Percentiles rank a stretch among this genome's conserved stretches.
Evolutionary conservation across 2,888 invertebrate genomes (phyloP).

Genomic region (Noctua pronuba): DNA sequence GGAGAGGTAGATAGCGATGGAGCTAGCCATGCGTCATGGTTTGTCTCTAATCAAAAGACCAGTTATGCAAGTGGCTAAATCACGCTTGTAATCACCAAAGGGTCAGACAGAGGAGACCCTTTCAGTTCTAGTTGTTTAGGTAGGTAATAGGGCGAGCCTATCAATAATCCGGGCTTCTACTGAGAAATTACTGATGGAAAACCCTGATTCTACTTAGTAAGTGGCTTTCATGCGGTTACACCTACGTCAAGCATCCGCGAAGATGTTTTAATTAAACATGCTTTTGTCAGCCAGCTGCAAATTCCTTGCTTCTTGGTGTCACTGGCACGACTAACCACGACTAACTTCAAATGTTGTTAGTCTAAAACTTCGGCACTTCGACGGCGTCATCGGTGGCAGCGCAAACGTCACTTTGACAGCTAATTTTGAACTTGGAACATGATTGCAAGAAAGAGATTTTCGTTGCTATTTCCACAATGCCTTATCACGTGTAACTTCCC

Average conservation of each 20-base stretch:
- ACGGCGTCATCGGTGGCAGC: background rate
- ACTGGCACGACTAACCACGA: background rate
- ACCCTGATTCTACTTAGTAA: background rate
- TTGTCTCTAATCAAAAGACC: background rate
- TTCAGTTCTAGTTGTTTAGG: background rate
- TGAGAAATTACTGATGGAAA: background rate
- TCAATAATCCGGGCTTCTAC: background rate
- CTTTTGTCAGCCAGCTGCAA: background rate
- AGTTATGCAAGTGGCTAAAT: background rate
- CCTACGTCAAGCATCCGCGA: background rate
- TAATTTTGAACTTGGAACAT: background rate
- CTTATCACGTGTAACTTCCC: background rate
- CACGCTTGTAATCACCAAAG: background rate
- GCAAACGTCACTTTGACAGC: background rate
- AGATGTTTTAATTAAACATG: background rate
- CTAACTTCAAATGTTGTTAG: background rate
- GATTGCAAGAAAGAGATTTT: background rate
- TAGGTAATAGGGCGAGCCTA: background rate
- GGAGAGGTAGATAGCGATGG: slow-evolving; percentile 31
- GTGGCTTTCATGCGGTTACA: background rate
- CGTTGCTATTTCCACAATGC: background rate
- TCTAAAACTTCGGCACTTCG: background rate
- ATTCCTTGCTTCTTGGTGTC: background rate
- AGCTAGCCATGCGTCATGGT: slow-evolving; percentile 9
- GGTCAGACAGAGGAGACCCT: background rate